phyloP scores from a whole-genome alignment of 2,888 invertebrate genomes.

The Acanthosoma haemorrhoidale region DNA sequence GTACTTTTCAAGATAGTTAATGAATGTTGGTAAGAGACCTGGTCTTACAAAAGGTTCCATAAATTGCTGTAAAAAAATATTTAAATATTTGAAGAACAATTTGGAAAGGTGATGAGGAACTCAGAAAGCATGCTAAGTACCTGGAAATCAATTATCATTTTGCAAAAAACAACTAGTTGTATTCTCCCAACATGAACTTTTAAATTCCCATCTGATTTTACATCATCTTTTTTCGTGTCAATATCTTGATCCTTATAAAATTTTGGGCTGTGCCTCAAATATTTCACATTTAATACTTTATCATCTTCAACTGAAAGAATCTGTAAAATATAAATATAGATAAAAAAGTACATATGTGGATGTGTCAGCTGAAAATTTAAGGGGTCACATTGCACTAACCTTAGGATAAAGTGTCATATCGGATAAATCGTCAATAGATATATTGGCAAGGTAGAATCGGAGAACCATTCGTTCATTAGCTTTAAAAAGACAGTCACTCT shows the following conservation, averaged over 20 bases:
- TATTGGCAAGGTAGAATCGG: slow-evolving; percentile 60
- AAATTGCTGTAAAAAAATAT: slow-evolving; percentile 50
- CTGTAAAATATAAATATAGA: slow-evolving; percentile 47
- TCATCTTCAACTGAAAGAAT: slow-evolving; percentile 72
- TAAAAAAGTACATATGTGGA: no score
- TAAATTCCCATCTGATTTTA: slow-evolving; percentile 64
- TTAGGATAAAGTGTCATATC: slow-evolving; percentile 64
- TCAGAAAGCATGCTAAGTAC: slow-evolving; percentile 46
- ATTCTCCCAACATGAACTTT: slow-evolving; percentile 64
- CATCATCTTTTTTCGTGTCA: slow-evolving; percentile 49
- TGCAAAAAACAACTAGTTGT: slow-evolving; percentile 63
- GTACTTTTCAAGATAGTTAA: slow-evolving; percentile 46
- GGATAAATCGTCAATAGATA: slow-evolving; percentile 66
- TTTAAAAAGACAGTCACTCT: slow-evolving; percentile 70
- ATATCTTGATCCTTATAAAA: slow-evolving; percentile 52
- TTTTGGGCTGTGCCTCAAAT: slow-evolving; percentile 61
- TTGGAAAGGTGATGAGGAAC: background rate
- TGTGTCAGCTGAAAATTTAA: no score
- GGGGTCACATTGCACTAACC: slow-evolving; percentile 35
- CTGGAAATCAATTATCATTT: slow-evolving; percentile 60
- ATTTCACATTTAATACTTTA: slow-evolving; percentile 71
- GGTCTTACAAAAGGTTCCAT: slow-evolving; percentile 51
- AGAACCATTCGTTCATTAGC: slow-evolving; percentile 72
- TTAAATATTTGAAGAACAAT: no score
- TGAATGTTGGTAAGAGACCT: slow-evolving; percentile 38